Evolutionary conservation across 1,140 invertebrate genomes (phyloP), one percentile per base, ranked within the genome.

Genomic region (Pantala flavescens): DNA sequence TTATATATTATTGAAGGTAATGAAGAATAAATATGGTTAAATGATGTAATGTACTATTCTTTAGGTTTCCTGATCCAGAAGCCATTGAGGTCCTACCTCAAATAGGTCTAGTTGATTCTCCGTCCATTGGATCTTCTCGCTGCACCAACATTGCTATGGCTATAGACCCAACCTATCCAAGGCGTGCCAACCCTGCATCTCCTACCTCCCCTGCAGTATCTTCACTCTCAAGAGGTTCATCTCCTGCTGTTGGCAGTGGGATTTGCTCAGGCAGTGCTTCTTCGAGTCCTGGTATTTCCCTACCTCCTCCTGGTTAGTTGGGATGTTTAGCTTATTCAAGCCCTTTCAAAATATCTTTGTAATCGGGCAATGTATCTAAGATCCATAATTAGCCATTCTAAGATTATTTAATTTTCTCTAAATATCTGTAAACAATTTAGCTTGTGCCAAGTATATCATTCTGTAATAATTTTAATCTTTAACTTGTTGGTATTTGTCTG

Each of bases 121-220:
- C 24, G 10, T 43, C 76, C 24, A 73, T 74, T 55, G 76, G 42
- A 49, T 77, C 55, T n/a, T 76, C 71, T 28, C 77, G 76, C 71
- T 74, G 75, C 77, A 49, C 79, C 19, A 88, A 88, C 77, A 87
- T 88, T 78, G 86, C 86, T 7, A 86, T 86, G 81, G 86, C 85
- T 24, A 86, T 88, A 63, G 87, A 88, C 79, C 87, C 87, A 7
- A 88, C 87, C 7, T 88, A 87, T 78, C 49, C 49, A 7, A 63
- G 49, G 49, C 49, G 49, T 63, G 49, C 49, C 2, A 16, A 63
- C 49, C 49, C 49, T 19, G 49, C 49, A 16, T 63, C 49, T 14
- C 49, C 49, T 63, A 3, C 49, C 49, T 63, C 49, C 49, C 49
- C 49, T 63, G 49, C 49, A 16, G n/a, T 63, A 3, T 63, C 49